Evolutionary conservation across 1,140 invertebrate species (phyloP), one percentile per base, ranked within the genome.

Genomic region (Hycleus phaleratus): DNA sequence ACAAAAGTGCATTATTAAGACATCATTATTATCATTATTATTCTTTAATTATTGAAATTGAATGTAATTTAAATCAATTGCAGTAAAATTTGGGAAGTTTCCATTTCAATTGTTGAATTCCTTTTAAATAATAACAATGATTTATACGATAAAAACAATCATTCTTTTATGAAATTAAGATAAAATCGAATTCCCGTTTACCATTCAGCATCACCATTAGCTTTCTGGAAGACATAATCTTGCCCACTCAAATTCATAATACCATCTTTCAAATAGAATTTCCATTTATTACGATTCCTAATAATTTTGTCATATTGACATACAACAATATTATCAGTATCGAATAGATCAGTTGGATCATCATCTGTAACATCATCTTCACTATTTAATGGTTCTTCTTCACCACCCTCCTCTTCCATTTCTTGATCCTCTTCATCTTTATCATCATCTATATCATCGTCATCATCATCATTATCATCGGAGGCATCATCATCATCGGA

Each of bases 231-330:
- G 62, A 99, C 93, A 81, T 88, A 98, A 78, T 99, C 97, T 77
- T 94, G 95, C 11, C 96, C 95, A 68, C 88, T 87, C 63, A 99
- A 83, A 80, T 97, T 98, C 97, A 99, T 99, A 59, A 99, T 98
- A 46, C 97, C 97, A 80, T 99, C 96, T 81, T 99, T 99, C 51
- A 99, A 79, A 77, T 96, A 93, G 75, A 99, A 98, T 79, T 98
- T 99, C 97, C 97, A 99, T 75, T 96, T 96, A 72, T 97, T 97
- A 69, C 96, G 85, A 71, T 90, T 96, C 73, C 97, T 84, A 59
- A 93, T 95, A 57, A 98, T 97, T 89, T 98, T 98, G 77, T 98
- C 96, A 81, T 98, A 99, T 73, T 99, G 97, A 74, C 97, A 99
- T 32, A 99, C 96, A 60, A 99, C 93, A 53, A 99, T 94, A 82